Evolutionary conservation across 1,140 invertebrate genomes (phyloP), one percentile per base, ranked within the genome.

Genomic region (Polypedilum pembai): DNA sequence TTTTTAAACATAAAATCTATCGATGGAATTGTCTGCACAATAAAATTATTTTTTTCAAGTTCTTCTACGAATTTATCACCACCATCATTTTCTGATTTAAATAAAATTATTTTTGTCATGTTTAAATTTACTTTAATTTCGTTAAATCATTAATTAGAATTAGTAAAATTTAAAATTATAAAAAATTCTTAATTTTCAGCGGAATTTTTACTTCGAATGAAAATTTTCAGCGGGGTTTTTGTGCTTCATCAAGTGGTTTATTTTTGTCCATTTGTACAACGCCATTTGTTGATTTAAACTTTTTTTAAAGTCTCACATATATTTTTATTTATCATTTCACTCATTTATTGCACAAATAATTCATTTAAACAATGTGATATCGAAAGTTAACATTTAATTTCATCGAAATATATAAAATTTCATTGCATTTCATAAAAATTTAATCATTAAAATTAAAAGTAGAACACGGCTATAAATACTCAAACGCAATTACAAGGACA

Each of bases 1-100:
- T 84, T 84, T 24, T 83, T 81, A 74, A 79, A 85, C 17, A 81
- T 80, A 66, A 86, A 86, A 66, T 83, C 83, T 15, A 86, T 77
- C 0, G 85, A 85, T 56, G 86, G 85, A 75, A 86, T 82, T 73
- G 86, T 86, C 69, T 84, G 77, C 0, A 83, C 78, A 75, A 84
- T 80, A 76, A 83, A 86, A 56, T 83, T 80, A 74, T 81, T 79
- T 1, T 80, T 80, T 76, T 78, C 78, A 75, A 86, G 82, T 15
- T 80, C 82, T 74, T 80, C 82, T 63, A 82, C 78, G 75, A 86
- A 86, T 18, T 85, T 81, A 77, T 86, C 85, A 21, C 83, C 84
- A 56, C 84, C 85, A 74, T 86, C 85, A 73, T 85, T 85, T 76
- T 81, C 82, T 76, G 84, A 82, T 81, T 86, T 86, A 76, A 86